Evolutionary conservation across 1,140 invertebrate genomes (phyloP), one percentile per base, ranked within the genome.

Genomic region (Drosophila pectinifera): DNA sequence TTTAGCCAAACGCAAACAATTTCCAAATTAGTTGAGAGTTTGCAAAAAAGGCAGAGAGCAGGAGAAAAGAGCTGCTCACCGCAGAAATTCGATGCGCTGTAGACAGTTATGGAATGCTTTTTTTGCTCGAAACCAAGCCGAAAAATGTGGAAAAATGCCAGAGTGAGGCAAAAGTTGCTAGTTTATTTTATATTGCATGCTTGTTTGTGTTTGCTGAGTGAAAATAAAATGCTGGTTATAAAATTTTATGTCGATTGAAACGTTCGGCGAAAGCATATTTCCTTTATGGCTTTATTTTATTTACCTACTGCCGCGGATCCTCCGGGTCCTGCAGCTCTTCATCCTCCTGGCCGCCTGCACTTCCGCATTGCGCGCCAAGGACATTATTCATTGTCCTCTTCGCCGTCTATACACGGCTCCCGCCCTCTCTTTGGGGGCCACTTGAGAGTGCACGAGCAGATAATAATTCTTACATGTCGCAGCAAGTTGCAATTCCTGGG

Each of bases 201-300:
- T 69, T 59, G 36, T 55, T 67, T 68, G 67, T 63, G 63, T 46
- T 38, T 20, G 42, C 45, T 75, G 78, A 78, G 78, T 78, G 83
- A 88, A 85, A 86, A 82, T 82, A 88, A 72, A 88, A 88, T 56
- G 75, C 49, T 68, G 79, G 62, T 73, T 76, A 79, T 86, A 76
- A 88, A 86, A 86, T 86, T 88, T 83, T 46, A 86, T 89, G 83
- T 58, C 83, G 85, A 86, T 86, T 86, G 83, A 86, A 86, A 79
- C 65, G 75, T 68, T 78, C 58, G 67, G 63, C 62, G 83, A 79
- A 79, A 86, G 65, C 82, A 86, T 79, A 86, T 83, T 86, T 88
- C 83, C 83, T 83, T 88, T 86, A 86, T 86, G 79, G 67, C 83
- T 79, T 64, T 69, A 73, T 79, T 88, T 83, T 86, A 85, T 85